A percentile compares a stretch with the other conserved stretches of the same genome.
Conservation (phyloP, 2,888 invertebrate genomes). For the Acleris cristana region DNA sequence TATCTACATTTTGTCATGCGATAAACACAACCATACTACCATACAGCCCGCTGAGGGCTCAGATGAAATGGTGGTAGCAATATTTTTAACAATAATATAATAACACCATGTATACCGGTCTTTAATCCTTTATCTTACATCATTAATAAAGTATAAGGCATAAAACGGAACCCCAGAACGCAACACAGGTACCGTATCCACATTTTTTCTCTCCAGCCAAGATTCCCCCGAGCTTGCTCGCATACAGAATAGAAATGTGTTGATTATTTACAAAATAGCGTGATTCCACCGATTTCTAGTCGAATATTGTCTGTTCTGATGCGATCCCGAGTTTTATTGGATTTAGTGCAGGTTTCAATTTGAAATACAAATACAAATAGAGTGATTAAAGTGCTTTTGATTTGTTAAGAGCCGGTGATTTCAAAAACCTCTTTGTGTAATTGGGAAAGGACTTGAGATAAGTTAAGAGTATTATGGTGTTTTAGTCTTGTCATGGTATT, state of each 20-base stretch:
- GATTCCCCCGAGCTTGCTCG: constrained; percentile 45
- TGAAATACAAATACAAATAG: constrained; percentile 27
- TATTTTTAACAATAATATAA: too few species aligned
- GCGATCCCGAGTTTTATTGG: constrained; percentile 35
- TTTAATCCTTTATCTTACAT: too few species aligned
- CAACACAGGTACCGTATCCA: constrained; percentile 45
- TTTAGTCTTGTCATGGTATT: too few species aligned
- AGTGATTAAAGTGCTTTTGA: constrained; percentile 36
- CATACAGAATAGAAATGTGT: constrained; percentile 63
- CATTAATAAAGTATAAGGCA: neutral
- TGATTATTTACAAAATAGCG: constrained; percentile 68
- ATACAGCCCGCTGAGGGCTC: too few species aligned
- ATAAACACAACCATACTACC: too few species aligned
- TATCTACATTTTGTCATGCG: too few species aligned
- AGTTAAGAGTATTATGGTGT: too few species aligned
- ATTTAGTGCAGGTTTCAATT: constrained; percentile 35
- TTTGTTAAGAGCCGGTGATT: constrained; percentile 26
- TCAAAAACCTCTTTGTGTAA: neutral
- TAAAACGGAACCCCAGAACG: constrained; percentile 14
- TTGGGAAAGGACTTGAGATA: neutral
- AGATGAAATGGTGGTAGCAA: too few species aligned
- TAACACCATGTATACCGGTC: too few species aligned
- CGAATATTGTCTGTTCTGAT: constrained; percentile 50
- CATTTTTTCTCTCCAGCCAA: constrained; percentile 41
- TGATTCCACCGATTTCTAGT: constrained; percentile 58